Conservation (phyloP, 2,797 vertebrate species). For the Enteromius argenteus region DNA sequence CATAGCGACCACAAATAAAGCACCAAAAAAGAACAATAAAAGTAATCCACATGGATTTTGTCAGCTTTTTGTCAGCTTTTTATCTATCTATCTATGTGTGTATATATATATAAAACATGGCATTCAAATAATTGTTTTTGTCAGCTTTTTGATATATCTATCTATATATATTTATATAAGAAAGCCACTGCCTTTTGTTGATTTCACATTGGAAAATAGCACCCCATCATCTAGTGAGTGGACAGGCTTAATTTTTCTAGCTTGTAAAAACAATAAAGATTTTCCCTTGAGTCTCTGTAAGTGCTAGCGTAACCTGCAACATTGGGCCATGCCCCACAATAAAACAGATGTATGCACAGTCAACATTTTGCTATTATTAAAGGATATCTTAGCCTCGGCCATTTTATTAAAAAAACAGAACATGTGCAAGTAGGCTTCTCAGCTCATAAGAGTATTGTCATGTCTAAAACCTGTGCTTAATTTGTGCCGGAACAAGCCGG, state of each 20-base stretch:
- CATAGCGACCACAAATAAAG: neutral
- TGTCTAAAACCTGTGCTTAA: neutral
- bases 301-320: constrained; percentile 20
- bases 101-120: no score
- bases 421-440: neutral
- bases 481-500: no score
- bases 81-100: no score
- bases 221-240: constrained; percentile 13
- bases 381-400: neutral
- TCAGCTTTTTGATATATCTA: neutral
- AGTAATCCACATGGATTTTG: neutral
- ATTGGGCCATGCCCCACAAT: constrained; percentile 12
- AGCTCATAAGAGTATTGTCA: neutral
- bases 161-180: neutral
- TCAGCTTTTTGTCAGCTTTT: neutral
- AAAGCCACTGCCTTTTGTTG: neutral
- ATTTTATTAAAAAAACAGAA: constrained; percentile 8
- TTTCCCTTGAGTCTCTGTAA: constrained; percentile 20
- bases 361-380: constrained; percentile 39
- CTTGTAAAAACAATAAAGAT: constrained; percentile 30
- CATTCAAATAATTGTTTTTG: neutral
- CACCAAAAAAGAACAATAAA: neutral
- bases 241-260: constrained; percentile 40
- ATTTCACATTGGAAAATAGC: constrained; percentile 12
- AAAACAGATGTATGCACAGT: constrained; percentile 48